phyloP scores from a whole-genome alignment of 2,888 invertebrate genomes.

The Pyrrhosoma nymphula region DNA sequence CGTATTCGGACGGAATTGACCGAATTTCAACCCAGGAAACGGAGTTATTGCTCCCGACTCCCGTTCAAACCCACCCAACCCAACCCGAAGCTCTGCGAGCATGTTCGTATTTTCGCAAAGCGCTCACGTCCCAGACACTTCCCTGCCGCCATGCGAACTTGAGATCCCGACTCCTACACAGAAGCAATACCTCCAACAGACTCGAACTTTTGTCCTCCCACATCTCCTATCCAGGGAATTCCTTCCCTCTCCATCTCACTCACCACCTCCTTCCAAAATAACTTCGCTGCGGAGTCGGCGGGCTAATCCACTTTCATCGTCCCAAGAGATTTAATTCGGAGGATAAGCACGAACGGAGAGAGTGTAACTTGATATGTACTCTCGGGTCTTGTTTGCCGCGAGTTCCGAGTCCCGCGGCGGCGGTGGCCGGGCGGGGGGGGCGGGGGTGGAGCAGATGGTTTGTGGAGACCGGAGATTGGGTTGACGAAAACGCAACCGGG shows the following conservation, averaged over 20 bases:
- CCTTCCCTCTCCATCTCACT: background rate
- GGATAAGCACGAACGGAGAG: background rate
- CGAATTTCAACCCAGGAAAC: background rate
- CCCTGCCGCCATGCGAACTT: background rate
- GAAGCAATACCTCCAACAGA: background rate
- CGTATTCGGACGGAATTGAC: background rate
- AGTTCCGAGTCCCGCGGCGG: background rate
- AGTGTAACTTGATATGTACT: slow-evolving; percentile 8
- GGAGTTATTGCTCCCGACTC: background rate
- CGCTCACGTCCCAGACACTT: background rate
- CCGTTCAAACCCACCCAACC: background rate
- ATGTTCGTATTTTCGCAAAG: background rate
- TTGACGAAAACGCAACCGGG: slow-evolving; percentile 20
- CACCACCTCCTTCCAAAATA: background rate
- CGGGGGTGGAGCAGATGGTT: background rate
- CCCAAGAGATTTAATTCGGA: slow-evolving; percentile 21
- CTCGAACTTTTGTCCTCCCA: background rate
- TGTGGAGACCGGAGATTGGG: background rate
- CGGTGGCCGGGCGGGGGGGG: background rate
- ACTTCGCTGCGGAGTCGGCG: background rate
- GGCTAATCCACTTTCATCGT: slow-evolving; percentile 24
- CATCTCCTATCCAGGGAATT: background rate
- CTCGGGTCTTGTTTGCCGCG: background rate
- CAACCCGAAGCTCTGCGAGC: background rate
- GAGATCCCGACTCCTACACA: background rate